Evolutionary conservation across 2,888 invertebrate genomes (phyloP).

Genomic region (Spilosoma lubricipeda): DNA sequence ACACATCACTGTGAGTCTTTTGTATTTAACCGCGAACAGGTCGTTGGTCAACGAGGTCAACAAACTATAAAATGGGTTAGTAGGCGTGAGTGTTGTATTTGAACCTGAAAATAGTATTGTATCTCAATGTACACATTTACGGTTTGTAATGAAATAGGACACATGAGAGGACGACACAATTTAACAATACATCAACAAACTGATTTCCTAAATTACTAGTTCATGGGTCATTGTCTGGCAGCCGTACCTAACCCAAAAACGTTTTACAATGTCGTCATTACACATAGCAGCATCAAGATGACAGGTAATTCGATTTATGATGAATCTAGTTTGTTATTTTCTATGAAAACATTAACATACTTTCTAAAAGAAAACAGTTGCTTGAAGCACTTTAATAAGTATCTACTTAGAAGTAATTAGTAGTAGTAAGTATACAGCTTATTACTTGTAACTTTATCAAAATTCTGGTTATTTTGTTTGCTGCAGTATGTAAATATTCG

Average conservation of each 20-base stretch:
- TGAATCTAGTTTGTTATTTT: not conserved
- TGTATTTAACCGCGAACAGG: constrained; percentile 61
- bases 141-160: constrained; percentile 30
- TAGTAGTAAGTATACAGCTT: not conserved
- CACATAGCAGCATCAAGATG: not conserved
- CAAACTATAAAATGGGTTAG: constrained; percentile 70
- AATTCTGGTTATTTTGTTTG: not conserved
- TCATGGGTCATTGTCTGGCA: constrained; percentile 22
- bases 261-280: constrained; percentile 13
- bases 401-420: not conserved
- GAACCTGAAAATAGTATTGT: constrained; percentile 57
- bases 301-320: not conserved
- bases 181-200: constrained; percentile 13
- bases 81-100: constrained; percentile 52
- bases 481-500: not conserved
- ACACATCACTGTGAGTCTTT: constrained; percentile 53
- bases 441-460: not conserved
- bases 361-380: constrained; percentile 2
- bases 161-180: constrained; percentile 2
- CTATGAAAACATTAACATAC: constrained; percentile 5
- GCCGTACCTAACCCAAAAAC: constrained; percentile 5
- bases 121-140: constrained; percentile 21
- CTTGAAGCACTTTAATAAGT: not conserved
- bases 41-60: constrained; percentile 72
- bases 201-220: constrained; percentile 8